phyloP scores from a whole-genome alignment of 2,113 vertebrate species.

The Cephalopholis sonnerati region DNA sequence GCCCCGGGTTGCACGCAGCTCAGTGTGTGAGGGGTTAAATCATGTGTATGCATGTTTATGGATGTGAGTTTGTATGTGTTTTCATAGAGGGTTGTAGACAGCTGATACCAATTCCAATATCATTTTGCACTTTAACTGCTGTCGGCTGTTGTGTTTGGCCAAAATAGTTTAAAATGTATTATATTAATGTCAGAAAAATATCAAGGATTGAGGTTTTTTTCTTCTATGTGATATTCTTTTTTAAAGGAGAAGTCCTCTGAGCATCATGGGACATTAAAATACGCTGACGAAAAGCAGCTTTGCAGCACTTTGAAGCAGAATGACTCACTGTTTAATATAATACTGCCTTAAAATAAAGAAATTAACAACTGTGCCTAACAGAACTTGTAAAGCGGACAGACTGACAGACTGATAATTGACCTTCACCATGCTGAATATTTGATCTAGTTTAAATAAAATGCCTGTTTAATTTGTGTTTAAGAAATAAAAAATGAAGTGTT shows the following conservation, averaged over 20 bases:
- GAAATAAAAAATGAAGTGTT: not conserved
- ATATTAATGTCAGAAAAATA: constrained; percentile 6
- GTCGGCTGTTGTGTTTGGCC: not conserved
- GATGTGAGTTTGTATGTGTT: constrained; percentile 21
- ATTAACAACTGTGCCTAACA: not conserved
- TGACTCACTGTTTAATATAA: not conserved
- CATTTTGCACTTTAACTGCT: constrained; percentile 7
- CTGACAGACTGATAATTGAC: not conserved
- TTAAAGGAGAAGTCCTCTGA: not conserved
- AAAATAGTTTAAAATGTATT: not conserved
- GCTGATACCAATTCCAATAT: constrained; percentile 3
- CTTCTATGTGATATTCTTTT: not conserved
- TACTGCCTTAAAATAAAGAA: not conserved
- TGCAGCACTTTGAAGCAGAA: not conserved
- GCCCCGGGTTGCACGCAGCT: constrained; percentile 7
- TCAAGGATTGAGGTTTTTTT: not conserved
- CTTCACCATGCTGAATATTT: not conserved
- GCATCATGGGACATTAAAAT: not conserved
- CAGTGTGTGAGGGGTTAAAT: constrained; percentile 35
- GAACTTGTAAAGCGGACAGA: not conserved
- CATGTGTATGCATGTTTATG: constrained; percentile 22
- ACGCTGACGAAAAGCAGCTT: not conserved
- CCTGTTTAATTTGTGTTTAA: not conserved
- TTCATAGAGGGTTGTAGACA: constrained; percentile 19
- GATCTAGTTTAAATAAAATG: not conserved